These are phyloP conservation scores for Bufo gargarizans DNA, from an alignment of 2,113 vertebrate species.

Conservation along the genomic window DNA sequence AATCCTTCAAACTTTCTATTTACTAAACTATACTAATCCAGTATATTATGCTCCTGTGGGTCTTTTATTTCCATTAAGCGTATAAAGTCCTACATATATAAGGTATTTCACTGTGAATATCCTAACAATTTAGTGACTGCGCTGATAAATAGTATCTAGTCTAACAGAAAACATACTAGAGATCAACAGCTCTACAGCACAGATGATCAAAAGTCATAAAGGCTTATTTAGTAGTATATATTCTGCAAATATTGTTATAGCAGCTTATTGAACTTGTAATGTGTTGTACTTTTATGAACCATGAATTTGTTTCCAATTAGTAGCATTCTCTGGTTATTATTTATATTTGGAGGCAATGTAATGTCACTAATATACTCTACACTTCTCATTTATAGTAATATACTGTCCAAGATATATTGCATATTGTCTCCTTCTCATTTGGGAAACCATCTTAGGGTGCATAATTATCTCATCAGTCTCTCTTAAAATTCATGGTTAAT, in stretches of 20 bases:
- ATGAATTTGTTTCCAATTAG: conserved; percentile 55
- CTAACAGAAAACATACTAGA: neutral
- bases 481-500: conserved; percentile 56
- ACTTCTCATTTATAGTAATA: conserved; percentile 47
- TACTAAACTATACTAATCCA: too few relatives aligned
- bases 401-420: conserved; percentile 46
- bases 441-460: conserved; percentile 45
- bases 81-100: neutral
- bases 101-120: neutral
- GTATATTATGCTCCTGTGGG: neutral
- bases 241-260: conserved; percentile 26
- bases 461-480: conserved; percentile 54
- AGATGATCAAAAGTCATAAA: neutral
- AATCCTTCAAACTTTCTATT: too few relatives aligned
- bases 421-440: conserved; percentile 51
- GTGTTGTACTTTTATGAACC: conserved; percentile 43
- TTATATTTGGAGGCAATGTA: conserved; percentile 38
- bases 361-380: conserved; percentile 25
- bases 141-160: neutral
- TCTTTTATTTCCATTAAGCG: neutral
- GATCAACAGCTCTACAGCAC: neutral
- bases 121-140: neutral
- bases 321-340: conserved; percentile 45
- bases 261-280: conserved; percentile 30
- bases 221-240: conserved; percentile 17